Evolutionary conservation across 2,797 vertebrate genomes (phyloP), one percentile per base, ranked within the genome.

Genomic region (Danio kyathit): DNA sequence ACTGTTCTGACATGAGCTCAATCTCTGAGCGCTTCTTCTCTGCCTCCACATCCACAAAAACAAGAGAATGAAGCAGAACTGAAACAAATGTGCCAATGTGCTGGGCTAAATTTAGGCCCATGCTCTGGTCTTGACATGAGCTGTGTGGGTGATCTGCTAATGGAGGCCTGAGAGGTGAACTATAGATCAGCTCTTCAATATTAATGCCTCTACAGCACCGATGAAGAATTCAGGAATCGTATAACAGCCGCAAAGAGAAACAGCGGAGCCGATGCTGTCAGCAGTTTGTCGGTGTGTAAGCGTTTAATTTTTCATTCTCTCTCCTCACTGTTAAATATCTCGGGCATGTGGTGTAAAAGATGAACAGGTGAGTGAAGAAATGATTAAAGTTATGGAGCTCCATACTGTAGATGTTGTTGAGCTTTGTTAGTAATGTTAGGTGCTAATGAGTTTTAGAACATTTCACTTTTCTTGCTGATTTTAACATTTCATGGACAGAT

Each of bases 151-250:
- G 59, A 46, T 73, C 59, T 17, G 49, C 70, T 80, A 80, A 80
- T 73, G 78, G 49, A 80, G 59, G 49, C n/a, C 72, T 19, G 74
- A 52, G 61, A 76, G 49, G 59, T 56, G 49, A 80, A 43, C 49
- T 64, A 48, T 38, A 64, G 59, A 80, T 73, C 78, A 73, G 6
- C 0, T 9, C 56, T 79, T 72, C 48, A 79, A 43, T 63, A 49
- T 79, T 79, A 71, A 79, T 71, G 66, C n/a, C 0, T 6, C 57
- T 49, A 78, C 43, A 38, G 64, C 21, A 19, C 11, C 21, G 12
- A 78, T 59, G 6, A 78, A 79, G 69, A 56, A 73, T 49, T 80
- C 61, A 56, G 16, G 49, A 65, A 80, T 56, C 60, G 19, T 51
- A 59, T 78, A 67, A 69, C 49, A 64, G 43, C 52, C 0, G 7